Evolutionary conservation across 1,140 invertebrate species (phyloP).

Genomic region (Orius laevigatus): DNA sequence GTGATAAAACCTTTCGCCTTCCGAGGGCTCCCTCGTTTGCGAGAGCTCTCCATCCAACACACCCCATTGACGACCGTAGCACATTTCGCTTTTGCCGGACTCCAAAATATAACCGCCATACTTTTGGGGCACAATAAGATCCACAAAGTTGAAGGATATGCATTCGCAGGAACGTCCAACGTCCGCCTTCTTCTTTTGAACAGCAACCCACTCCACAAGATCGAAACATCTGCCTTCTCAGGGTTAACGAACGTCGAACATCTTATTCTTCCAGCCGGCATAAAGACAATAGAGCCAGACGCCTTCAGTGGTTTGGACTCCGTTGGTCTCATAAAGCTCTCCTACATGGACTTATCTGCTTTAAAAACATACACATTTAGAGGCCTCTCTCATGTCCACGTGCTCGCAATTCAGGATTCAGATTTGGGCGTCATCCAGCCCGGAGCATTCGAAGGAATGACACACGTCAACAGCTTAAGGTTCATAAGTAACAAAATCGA

Average conservation of each 20-base stretch:
- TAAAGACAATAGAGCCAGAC: slow-evolving; percentile 52
- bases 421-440: slow-evolving; percentile 54
- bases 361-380: slow-evolving; percentile 53
- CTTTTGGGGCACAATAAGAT: slow-evolving; percentile 63
- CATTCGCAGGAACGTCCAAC: slow-evolving; percentile 68
- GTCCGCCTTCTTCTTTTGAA: slow-evolving; percentile 53
- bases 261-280: slow-evolving; percentile 57
- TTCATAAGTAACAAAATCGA: slow-evolving; percentile 72
- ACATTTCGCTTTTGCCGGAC: slow-evolving; percentile 60
- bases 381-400: slow-evolving; percentile 52
- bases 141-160: slow-evolving; percentile 53
- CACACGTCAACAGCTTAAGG: slow-evolving; percentile 48
- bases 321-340: slow-evolving; percentile 55
- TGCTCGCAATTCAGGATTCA: slow-evolving; percentile 57
- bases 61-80: slow-evolving; percentile 57
- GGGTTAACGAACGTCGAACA: slow-evolving; percentile 60
- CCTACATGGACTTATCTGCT: slow-evolving; percentile 60
- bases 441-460: slow-evolving; percentile 52
- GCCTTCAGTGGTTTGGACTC: slow-evolving; percentile 64
- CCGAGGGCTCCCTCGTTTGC: slow-evolving; percentile 51
- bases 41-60: slow-evolving; percentile 63
- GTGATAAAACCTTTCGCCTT: slow-evolving; percentile 67
- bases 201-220: slow-evolving; percentile 56
- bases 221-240: slow-evolving; percentile 59
- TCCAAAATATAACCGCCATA: slow-evolving; percentile 61